Percentiles rank a stretch among this genome's conserved stretches.
phyloP scores from a whole-genome alignment of 2,888 invertebrate genomes.

The Venustoraphidia nigricollis region DNA sequence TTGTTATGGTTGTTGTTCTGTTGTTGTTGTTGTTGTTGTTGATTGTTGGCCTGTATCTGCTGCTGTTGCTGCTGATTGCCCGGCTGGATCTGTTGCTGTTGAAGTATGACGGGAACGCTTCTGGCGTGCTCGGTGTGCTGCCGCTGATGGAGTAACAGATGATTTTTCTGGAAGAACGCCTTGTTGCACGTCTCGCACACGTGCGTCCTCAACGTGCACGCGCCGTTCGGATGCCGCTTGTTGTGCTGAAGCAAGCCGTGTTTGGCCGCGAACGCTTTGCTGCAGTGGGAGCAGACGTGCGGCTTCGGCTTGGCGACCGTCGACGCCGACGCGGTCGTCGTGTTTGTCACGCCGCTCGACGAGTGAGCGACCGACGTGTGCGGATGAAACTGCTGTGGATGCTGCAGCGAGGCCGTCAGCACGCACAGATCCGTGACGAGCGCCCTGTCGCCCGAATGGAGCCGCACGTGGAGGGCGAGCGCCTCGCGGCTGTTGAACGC shows the following conservation, averaged over 20 bases:
- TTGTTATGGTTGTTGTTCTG: conserved; percentile 20
- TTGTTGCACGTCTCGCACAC: conserved; percentile 69
- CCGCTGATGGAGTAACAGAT: conserved; percentile 63
- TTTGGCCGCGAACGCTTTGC: conserved; percentile 69
- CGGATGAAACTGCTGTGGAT: conserved; percentile 37
- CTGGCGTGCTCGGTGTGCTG: conserved; percentile 48
- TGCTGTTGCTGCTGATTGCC: conserved; percentile 27
- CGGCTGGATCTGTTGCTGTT: conserved; percentile 22
- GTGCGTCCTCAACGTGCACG: conserved; percentile 63
- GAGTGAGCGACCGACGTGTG: conserved; percentile 9
- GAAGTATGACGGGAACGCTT: conserved; percentile 9
- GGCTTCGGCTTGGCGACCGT: conserved; percentile 46
- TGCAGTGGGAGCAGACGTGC: conserved; percentile 64
- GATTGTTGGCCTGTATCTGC: conserved; percentile 20
- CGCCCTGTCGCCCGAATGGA: conserved; percentile 67
- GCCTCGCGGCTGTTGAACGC: conserved; percentile 57
- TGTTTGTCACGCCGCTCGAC: conserved; percentile 5
- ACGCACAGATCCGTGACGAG: conserved; percentile 69
- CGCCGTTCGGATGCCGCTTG: conserved; percentile 63
- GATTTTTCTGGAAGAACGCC: conserved; percentile 76
- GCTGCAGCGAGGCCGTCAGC: conserved; percentile 60
- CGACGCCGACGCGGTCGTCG: conserved; percentile 21
- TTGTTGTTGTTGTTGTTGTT: conserved; percentile 22
- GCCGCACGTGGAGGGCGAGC: conserved; percentile 58
- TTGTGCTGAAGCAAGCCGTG: conserved; percentile 70